Evolutionary conservation across 2,113 vertebrate species (phyloP), one percentile per base, ranked within the genome.

Genomic region (Misgurnus mizolepis): DNA sequence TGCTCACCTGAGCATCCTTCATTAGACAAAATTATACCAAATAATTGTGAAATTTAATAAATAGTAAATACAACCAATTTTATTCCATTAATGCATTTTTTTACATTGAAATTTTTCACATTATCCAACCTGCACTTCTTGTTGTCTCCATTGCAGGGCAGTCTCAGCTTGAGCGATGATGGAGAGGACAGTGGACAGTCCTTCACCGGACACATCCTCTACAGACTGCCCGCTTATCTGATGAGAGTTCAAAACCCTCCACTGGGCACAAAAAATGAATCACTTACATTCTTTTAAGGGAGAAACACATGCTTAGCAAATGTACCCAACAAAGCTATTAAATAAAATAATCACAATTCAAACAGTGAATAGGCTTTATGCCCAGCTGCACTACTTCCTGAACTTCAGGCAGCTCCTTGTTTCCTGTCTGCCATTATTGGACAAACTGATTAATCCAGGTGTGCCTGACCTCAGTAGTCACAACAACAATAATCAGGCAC

Each of bases 81-180:
- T 34, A 34, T 34, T 34, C 27, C 27, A 34, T 34, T 34, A 34
- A 22, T 22, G 22, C 22, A 22, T 22, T 22, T 22, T 22, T 22
- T 22, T 22, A 22, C 22, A 22, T 22, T 22, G 22, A 22, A 22
- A 22, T 22, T 22, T 22, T 22, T 41, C n/a, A 40, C 5, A 1
- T 84, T 73, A 45, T 91, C 89, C 87, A 17, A 93, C 91, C 90
- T 92, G 89, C 82, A 90, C 81, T 66, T 92, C 88, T 79, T 91
- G 77, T 0, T 89, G 82, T 79, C 34, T 88, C 85, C 86, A 67
- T 58, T 87, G 90, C 4, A 93, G 83, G 80, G 80, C 80, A 4
- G 86, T 90, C 85, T 93, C 92, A 7, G 88, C 58, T 66, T 88
- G 85, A 39, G 89, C 86, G 40, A 93, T 86, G 17, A 91, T 78